phyloP scores from a whole-genome alignment of 2,888 invertebrate species.

The Pteria penguin region DNA sequence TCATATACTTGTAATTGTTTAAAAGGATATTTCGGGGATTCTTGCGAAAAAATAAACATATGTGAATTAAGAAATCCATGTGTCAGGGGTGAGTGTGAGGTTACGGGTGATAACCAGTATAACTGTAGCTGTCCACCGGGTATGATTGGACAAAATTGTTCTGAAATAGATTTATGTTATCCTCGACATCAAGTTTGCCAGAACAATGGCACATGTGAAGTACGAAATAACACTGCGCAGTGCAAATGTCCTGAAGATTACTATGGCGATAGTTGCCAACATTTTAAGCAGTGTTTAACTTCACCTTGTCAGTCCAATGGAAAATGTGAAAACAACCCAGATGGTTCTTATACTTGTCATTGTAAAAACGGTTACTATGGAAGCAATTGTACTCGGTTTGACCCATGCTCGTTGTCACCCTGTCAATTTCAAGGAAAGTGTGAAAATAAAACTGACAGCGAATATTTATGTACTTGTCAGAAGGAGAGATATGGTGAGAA shows the following conservation, averaged over 20 bases:
- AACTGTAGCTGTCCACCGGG: constrained; percentile 52
- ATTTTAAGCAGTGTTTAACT: constrained; percentile 58
- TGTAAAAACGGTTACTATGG: constrained; percentile 61
- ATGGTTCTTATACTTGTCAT: constrained; percentile 54
- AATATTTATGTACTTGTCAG: constrained; percentile 66
- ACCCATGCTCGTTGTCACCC: constrained; percentile 53
- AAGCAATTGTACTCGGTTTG: constrained; percentile 50
- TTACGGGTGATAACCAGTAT: constrained; percentile 1
- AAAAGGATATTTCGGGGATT: constrained; percentile 48
- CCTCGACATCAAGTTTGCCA: constrained; percentile 50
- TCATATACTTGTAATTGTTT: constrained; percentile 49
- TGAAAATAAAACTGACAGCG: constrained; percentile 43
- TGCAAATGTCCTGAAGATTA: constrained; percentile 70
- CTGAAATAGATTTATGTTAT: constrained; percentile 54
- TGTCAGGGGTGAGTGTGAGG: constrained; percentile 42
- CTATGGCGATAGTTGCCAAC: constrained; percentile 67
- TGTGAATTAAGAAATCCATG: constrained; percentile 52
- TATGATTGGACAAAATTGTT: constrained; percentile 56
- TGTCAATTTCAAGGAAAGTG: constrained; percentile 53
- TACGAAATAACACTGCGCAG: constrained; percentile 43
- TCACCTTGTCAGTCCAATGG: constrained; percentile 73
- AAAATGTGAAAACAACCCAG: constrained; percentile 63
- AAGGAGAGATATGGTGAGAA: constrained; percentile 65
- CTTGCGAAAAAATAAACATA: constrained; percentile 50
- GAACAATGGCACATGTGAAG: constrained; percentile 69